Conservation (phyloP, 2,797 vertebrate species). For the Xenopus petersii region DNA sequence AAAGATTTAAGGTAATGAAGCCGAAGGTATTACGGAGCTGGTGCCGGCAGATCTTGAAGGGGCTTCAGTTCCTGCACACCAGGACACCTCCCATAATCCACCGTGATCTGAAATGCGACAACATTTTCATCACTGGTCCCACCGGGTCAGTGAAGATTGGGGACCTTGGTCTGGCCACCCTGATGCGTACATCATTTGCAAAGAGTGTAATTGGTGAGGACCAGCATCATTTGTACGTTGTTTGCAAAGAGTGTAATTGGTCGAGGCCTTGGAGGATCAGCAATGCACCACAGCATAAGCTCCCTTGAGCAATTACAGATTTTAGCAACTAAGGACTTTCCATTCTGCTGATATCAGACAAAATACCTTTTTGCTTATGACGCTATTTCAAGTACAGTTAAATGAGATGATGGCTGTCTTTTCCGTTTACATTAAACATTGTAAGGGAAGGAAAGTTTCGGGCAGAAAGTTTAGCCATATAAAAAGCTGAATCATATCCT, state of each 20-base stretch:
- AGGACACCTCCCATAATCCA: slow-evolving; percentile 92
- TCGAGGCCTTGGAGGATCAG: slow-evolving; percentile 45
- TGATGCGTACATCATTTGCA: slow-evolving; percentile 93
- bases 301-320: no score
- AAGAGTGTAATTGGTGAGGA: slow-evolving; percentile 92
- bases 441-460: no score
- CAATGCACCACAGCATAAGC: no score
- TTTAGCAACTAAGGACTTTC: no score
- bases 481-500: no score
- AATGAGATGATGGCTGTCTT: no score
- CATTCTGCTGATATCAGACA: no score
- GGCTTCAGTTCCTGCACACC: slow-evolving; percentile 92
- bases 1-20: slow-evolving; percentile 97
- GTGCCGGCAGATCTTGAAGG: slow-evolving; percentile 94
- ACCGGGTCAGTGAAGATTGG: slow-evolving; percentile 96
- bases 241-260: slow-evolving; percentile 97
- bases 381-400: no score
- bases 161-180: slow-evolving; percentile 88
- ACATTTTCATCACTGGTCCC: slow-evolving; percentile 96
- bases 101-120: slow-evolving; percentile 95
- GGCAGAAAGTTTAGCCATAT: no score
- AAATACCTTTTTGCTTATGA: no score
- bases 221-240: no score
- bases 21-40: slow-evolving; percentile 93
- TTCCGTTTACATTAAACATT: no score